Conservation (phyloP, 1,140 invertebrate genomes). For the Panulirus ornatus region DNA sequence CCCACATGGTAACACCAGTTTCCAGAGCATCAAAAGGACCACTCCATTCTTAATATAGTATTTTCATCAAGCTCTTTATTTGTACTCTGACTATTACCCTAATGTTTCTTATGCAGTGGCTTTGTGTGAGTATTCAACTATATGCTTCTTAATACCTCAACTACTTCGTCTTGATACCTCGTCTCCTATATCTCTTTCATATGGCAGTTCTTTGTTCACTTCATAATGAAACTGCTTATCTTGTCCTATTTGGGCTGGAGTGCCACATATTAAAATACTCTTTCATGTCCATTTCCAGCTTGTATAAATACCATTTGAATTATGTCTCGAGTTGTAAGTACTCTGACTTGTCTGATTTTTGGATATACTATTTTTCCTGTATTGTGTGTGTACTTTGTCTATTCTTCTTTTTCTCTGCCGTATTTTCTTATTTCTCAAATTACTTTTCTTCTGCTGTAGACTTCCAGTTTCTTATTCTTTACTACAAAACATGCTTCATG, state of each 20-base stretch:
- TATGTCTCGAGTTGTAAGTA: background rate
- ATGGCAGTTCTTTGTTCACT: background rate
- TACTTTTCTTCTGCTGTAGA: background rate
- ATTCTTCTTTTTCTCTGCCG: background rate
- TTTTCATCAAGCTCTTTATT: background rate
- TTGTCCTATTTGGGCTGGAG: background rate
- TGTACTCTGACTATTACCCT: background rate
- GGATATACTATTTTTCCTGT: too few species aligned
- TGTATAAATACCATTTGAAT: background rate
- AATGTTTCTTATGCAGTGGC: background rate
- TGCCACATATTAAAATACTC: background rate
- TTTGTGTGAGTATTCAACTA: background rate
- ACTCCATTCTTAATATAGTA: background rate
- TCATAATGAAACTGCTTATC: too few species aligned
- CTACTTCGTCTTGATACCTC: background rate
- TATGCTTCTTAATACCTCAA: background rate
- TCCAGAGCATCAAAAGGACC: conserved; percentile 13
- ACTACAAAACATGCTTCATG: conserved; percentile 34
- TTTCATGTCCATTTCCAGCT: background rate
- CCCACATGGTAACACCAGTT: conserved; percentile 2
- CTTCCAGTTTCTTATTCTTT: background rate
- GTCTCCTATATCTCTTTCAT: background rate
- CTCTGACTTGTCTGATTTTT: background rate
- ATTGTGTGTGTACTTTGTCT: background rate
- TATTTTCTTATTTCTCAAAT: background rate